Evolutionary conservation across 2,113 vertebrate genomes (phyloP).

Genomic region (Illadopsis cleaveri): DNA sequence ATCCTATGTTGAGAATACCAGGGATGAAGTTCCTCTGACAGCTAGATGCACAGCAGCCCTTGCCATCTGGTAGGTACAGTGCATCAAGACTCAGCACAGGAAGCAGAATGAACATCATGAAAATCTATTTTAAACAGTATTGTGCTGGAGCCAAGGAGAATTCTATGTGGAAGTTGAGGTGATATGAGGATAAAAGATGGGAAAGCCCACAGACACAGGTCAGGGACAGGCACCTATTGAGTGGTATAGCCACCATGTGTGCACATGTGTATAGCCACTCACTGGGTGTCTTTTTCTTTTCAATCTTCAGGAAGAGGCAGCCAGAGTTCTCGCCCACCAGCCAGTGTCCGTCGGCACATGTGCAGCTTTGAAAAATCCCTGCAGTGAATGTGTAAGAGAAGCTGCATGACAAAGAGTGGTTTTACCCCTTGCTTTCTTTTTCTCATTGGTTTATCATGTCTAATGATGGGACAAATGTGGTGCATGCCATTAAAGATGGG

Average conservation of each 20-base stretch:
- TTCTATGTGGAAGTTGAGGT: background rate
- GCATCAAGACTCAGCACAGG: background rate
- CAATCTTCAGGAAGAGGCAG: constrained; percentile 84
- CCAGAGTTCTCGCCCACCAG: constrained; percentile 83
- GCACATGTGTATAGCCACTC: constrained; percentile 73
- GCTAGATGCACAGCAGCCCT: background rate
- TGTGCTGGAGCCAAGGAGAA: background rate
- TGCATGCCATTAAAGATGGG: constrained; percentile 76
- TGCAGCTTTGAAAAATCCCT: constrained; percentile 84
- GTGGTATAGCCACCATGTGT: constrained; percentile 65
- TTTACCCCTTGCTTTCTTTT: constrained; percentile 80
- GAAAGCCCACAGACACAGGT: background rate
- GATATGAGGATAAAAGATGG: background rate
- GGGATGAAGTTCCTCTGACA: background rate
- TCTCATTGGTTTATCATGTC: constrained; percentile 76
- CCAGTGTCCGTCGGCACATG: constrained; percentile 84
- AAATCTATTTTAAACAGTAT: background rate
- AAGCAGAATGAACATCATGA: background rate
- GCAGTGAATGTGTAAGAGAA: constrained; percentile 86
- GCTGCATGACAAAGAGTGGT: constrained; percentile 81
- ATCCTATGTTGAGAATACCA: background rate
- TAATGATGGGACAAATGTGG: constrained; percentile 72
- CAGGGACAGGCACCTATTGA: constrained; percentile 58
- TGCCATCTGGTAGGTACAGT: background rate
- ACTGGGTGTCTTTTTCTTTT: constrained; percentile 84